phyloP scores from a whole-genome alignment of 2,113 vertebrate species.

The Otolemur garnettii region DNA sequence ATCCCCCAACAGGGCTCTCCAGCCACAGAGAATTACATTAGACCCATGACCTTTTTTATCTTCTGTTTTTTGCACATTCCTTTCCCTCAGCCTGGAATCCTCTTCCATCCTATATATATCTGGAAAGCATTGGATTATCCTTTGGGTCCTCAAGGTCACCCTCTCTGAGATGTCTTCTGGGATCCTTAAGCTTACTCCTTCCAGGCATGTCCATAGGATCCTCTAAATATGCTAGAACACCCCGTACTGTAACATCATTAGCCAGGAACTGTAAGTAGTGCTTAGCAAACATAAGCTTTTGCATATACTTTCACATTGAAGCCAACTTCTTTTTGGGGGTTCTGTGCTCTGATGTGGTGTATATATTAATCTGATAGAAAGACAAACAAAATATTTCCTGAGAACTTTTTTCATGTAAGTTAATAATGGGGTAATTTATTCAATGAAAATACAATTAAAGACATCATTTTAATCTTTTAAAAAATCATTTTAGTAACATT shows the following conservation, averaged over 20 bases:
- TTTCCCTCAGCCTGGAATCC: background rate
- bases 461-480: background rate
- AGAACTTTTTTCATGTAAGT: background rate
- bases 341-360: background rate
- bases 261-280: background rate
- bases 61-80: background rate
- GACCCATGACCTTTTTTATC: background rate
- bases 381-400: background rate
- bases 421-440: constrained; percentile 24
- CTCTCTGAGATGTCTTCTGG: background rate
- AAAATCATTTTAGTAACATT: background rate
- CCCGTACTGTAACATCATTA: background rate
- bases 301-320: background rate
- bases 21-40: background rate
- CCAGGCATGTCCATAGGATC: background rate
- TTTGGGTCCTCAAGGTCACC: background rate
- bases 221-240: background rate
- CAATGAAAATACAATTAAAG: background rate
- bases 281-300: background rate
- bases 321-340: background rate
- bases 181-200: background rate
- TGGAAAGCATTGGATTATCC: background rate
- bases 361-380: constrained; percentile 20
- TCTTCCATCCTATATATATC: background rate
- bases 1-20: background rate